Base-by-base conservation (phyloP, 2,888 invertebrate species). In the Stegophylla sp. region DNA sequence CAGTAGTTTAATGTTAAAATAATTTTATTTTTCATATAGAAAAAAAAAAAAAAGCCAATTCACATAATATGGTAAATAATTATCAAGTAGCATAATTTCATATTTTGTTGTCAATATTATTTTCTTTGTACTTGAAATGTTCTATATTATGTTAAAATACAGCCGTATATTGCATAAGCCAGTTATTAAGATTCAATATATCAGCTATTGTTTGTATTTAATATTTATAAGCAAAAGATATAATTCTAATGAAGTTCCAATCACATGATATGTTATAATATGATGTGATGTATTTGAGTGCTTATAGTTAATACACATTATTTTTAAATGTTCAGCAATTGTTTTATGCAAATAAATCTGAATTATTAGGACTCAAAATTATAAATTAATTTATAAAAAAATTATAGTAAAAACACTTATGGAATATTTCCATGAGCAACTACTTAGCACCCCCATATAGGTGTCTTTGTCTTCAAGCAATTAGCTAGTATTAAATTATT, bases 141-240 rank as follows among this genome's bases (percentile, higher is more conserved):
- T 20, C 28, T 61, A 59, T 13, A 17, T 1, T 3, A 48, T 13
- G 3, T n/a, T 59, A 17, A 72, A 72, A 72, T 7, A 43, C 59
- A 56, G 12, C n/a, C 9, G 3, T n/a, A 45, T 26, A 72, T 59
- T 59, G 23, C 56, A 9, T 59, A 59, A 72, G 56, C 41, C 43
- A 72, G 15, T 59, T 72, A 17, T 59, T 59, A 43, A 73, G 59
- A 73, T 72, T 73, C 26, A 59, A 43, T 56, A 56, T 56, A 56
- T n/a, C 41, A 34, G 34, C 7, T 72, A 43, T 59, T n/a, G 9
- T 59, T 26, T 73, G 13, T 73, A 34, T 72, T 59, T 73, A 59
- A 43, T 59, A 73, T 43, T 73, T 45, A 20, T 13, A 51, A 51
- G n/a, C 15, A 2, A 73, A 72, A 17, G 13, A 34, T 43, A 20